phyloP scores from a whole-genome alignment of 2,888 invertebrate species.

The Electrophaes corylata region DNA sequence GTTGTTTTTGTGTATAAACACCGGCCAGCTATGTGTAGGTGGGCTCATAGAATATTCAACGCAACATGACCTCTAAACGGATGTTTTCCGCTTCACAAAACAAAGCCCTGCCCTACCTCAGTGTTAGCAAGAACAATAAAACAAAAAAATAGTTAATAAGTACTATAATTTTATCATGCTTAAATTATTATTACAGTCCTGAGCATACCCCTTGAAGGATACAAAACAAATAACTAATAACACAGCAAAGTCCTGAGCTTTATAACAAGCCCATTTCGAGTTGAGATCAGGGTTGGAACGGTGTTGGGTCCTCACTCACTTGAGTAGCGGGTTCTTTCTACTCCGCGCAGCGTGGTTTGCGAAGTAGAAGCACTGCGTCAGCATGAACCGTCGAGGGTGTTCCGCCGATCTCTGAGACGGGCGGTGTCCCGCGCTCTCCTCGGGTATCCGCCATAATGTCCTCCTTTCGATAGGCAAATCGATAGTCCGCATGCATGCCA shows the following conservation, averaged over 20 bases:
- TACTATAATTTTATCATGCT: slow-evolving; percentile 44
- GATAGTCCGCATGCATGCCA: slow-evolving; percentile 73
- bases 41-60: slow-evolving; percentile 34
- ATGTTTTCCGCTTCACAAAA: slow-evolving; percentile 39
- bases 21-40: slow-evolving; percentile 34
- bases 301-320: slow-evolving; percentile 61
- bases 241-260: slow-evolving; percentile 75
- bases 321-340: slow-evolving; percentile 48
- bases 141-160: slow-evolving; percentile 12
- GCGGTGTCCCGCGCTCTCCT: slow-evolving; percentile 64
- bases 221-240: slow-evolving; percentile 76
- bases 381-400: slow-evolving; percentile 72
- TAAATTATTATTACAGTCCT: slow-evolving; percentile 74
- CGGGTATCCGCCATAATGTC: slow-evolving; percentile 74
- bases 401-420: slow-evolving; percentile 77
- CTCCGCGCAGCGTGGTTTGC: slow-evolving; percentile 59
- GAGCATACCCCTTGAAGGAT: slow-evolving; percentile 59
- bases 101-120: slow-evolving; percentile 9
- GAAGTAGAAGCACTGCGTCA: slow-evolving; percentile 67
- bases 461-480: slow-evolving; percentile 76
- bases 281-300: slow-evolving; percentile 79
- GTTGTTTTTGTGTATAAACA: slow-evolving; percentile 82
- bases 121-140: slow-evolving; percentile 12
- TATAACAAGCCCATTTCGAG: slow-evolving; percentile 75
- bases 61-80: slow-evolving; percentile 42